These are phyloP conservation scores for Tokudaia tokunoshimensis DNA, from an alignment of 2,797 vertebrate species.

Conservation along the genomic window DNA sequence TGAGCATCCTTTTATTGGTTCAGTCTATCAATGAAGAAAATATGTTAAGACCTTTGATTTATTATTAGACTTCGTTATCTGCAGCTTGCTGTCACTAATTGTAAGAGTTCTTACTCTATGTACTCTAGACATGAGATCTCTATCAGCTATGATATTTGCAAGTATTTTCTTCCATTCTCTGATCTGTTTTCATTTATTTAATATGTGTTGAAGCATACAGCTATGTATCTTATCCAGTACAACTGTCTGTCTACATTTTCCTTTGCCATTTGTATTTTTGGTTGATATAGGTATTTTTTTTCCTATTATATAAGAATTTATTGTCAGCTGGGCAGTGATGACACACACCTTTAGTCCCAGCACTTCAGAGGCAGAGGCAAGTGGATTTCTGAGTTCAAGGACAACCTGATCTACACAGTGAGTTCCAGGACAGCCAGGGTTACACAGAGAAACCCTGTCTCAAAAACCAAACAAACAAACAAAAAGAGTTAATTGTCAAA, in stretches of 20 bases:
- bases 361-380: no score
- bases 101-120: not conserved
- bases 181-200: not conserved
- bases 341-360: no score
- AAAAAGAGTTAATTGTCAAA: not conserved
- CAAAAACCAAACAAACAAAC: no score
- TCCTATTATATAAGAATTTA: not conserved
- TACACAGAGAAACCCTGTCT: no score
- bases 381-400: no score
- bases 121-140: not conserved
- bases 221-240: slow-evolving; percentile 1
- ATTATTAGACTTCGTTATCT: not conserved
- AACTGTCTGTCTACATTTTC: not conserved
- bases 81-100: not conserved
- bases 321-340: not conserved
- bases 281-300: not conserved
- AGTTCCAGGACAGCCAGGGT: no score
- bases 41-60: not conserved
- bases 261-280: not conserved
- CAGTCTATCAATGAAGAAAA: not conserved
- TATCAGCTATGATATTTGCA: not conserved
- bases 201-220: not conserved
- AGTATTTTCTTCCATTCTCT: not conserved
- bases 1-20: not conserved
- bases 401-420: no score